Evolutionary conservation across 2,113 vertebrate genomes (phyloP).

Genomic region (Campylomormyrus tamandua): DNA sequence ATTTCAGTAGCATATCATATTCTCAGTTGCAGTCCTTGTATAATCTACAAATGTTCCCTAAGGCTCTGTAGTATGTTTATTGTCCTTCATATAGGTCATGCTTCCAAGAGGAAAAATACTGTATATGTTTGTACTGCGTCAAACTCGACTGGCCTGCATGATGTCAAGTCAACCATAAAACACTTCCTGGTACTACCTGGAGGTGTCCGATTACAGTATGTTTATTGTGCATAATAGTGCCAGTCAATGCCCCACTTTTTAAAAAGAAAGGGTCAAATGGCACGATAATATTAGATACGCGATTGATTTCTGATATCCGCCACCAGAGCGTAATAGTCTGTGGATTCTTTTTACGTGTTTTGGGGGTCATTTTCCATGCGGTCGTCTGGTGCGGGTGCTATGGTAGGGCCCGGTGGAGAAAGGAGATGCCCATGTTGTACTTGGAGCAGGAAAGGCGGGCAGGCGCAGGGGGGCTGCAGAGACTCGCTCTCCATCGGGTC

Average conservation of each 20-base stretch:
- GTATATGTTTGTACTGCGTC: background rate
- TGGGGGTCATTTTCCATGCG: background rate
- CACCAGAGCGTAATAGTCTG: background rate
- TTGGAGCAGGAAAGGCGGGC: background rate
- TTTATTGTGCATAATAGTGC: background rate
- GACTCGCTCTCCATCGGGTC: constrained; percentile 40
- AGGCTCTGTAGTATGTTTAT: background rate
- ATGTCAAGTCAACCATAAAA: background rate
- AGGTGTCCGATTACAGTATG: background rate
- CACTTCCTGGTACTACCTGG: background rate
- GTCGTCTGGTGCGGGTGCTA: background rate
- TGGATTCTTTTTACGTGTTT: background rate
- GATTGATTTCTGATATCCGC: background rate
- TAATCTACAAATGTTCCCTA: background rate
- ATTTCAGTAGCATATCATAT: background rate
- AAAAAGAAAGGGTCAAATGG: background rate
- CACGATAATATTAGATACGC: background rate
- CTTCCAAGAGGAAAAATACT: background rate
- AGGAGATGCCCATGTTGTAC: background rate
- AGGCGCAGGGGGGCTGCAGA: background rate
- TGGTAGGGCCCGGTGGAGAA: background rate
- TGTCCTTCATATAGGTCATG: background rate
- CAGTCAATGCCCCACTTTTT: background rate
- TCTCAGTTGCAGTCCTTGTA: background rate
- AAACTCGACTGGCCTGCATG: background rate